Evolutionary conservation across 2,888 invertebrate genomes (phyloP), one percentile per base, ranked within the genome.

Genomic region (Lymantria monacha): DNA sequence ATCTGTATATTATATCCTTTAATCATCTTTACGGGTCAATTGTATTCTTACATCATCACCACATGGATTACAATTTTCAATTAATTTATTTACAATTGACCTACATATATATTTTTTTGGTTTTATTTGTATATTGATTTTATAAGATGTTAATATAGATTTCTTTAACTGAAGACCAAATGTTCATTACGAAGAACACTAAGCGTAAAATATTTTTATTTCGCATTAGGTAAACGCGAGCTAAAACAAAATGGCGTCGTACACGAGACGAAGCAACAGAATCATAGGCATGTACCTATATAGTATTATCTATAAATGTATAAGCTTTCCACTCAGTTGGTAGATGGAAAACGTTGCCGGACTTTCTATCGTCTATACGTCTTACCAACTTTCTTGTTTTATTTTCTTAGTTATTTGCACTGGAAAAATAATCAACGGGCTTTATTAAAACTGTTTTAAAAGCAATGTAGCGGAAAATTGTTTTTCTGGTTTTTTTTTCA

Each of bases 321-420:
- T 30, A 30, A 9, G 30, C 66, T 70, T 68, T 66, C 64, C 59
- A 55, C 44, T 36, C 38, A 49, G 55, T 37, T 33, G 44, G 53
- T 48, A 59, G 66, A 64, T 69, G 66, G 66, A 68, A 72, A 70
- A 66, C 59, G 59, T 44, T 59, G 65, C 61, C 55, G 51, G 56
- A 57, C 70, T 69, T 70, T 69, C 69, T 71, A 64, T 57, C 49
- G 59, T 47, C 56, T 63, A 54, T 56, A 57, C 54, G 56, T 60
- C 54, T 56, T 48, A 37, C 46, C 51, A 53, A 54, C 59, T 62
- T 63, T 63, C 60, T 57, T 62, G 48, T 65, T 65, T 69, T 63
- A 58, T 66, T 63, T 67, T 67, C 59, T 49, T 60, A 55, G 57
- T 53, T 55, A 55, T 38, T 51, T 51, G 37, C 43, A 46, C 37